Evolutionary conservation across 2,113 vertebrate genomes (phyloP), one percentile per base, ranked within the genome.

Genomic region (Leptosomus discolor): DNA sequence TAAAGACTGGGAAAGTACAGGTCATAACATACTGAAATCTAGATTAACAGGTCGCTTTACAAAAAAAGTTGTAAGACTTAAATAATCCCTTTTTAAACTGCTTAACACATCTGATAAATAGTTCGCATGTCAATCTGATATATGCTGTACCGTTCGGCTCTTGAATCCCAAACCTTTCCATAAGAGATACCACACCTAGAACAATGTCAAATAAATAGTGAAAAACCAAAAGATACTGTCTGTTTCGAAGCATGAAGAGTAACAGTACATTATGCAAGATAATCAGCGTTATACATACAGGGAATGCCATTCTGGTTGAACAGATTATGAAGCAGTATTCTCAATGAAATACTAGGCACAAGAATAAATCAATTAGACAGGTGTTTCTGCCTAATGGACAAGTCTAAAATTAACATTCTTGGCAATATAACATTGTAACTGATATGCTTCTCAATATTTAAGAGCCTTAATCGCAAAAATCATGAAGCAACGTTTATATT

Each of bases 361-460:
- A 97, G 96, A 97, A 97, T 81, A 94, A 85, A 96, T 95, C 97
- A 91, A 90, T 95, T 96, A 97, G 96, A 96, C 97, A 98, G 91
- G 70, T 81, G 90, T 82, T 95, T 96, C 96, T 97, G 76, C 94
- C 97, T 96, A 98, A 96, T 82, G 67, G 91, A 97, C 80, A 92
- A 96, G 41, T 97, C 96, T 97, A 96, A 93, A 92, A 97, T 95
- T 45, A 97, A 98, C 91, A 96, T 97, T 97, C 97, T 97, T 98
- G 98, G 98, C 98, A 98, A 98, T 92, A 97, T 92, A 96, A 95
- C 92, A 96, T 95, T 94, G 94, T 97, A 97, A 98, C 87, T 89
- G 95, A 96, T 97, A 96, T 93, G 91, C 93, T 97, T 97, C 96
- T 97, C 95, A 95, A 95, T 97, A 97, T 93, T 93, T 92, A 95